Base-by-base conservation (phyloP, 2,888 invertebrate species). In the Amaurobius ferox region DNA sequence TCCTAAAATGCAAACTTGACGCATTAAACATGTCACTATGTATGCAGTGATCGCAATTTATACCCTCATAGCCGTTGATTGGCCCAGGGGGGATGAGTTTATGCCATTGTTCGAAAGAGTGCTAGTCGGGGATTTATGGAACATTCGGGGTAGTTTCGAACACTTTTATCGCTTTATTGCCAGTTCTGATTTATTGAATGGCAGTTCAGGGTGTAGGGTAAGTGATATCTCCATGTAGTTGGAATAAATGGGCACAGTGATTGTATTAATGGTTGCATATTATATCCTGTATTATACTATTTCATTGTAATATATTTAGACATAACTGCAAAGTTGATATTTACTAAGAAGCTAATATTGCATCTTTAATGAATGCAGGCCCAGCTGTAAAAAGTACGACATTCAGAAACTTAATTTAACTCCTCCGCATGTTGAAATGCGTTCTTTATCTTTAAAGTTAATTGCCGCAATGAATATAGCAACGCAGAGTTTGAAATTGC, bases 91-190 rank as follows among this genome's bases (percentile, higher is more conserved):
- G 44, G 44, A 44, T 44, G n/a, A n/a, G 44, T 44, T 44, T 44
- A 5, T 1, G 16, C 6, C 2, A 16, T 16, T 44, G 11, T 44
- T 7, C 16, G 44, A 5, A 2, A 44, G 16, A 16, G 9, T 35
- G 9, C 35, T 35, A 35, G 6, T 5, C 35, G 30, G 26, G 39
- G 29, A 39, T 77, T 77, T 68, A 68, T 61, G 68, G 61, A 68
- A 78, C 77, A 68, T 78, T 78, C 68, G 39, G 32, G 68, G 77
- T 44, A 44, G 68, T 68, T 68, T 68, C 68, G 68, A 78, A 55
- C 61, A 23, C 68, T 39, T 68, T 68, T 78, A 55, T 68, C 77
- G 68, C 68, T 78, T 68, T 68, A 39, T 55, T 32, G 68, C 32
- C 35, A 68, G 55, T 9, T n/a, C 26, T 35, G 68, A 19, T 67